A percentile compares a stretch with the other conserved stretches of the same genome.
These are phyloP conservation scores for Bucorvus abyssinicus DNA, from an alignment of 2,797 vertebrate species.

Conservation along the genomic window DNA sequence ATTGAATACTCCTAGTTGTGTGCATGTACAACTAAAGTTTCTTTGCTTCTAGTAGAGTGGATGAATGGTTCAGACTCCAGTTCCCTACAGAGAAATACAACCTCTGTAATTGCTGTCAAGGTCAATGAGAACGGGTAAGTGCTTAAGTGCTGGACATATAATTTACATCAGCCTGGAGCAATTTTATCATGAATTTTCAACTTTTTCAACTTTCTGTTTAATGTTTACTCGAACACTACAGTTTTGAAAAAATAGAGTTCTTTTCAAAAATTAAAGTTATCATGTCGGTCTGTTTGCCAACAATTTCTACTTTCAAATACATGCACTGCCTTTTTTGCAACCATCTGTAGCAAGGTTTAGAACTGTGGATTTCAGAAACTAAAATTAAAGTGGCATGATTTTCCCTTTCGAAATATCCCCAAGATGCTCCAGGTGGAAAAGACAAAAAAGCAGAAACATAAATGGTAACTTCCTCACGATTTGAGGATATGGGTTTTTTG, in stretches of 20 bases:
- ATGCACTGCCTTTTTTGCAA: neutral
- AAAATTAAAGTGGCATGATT: neutral
- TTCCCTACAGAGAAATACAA: neutral
- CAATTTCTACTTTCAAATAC: neutral
- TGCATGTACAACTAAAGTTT: accelerated
- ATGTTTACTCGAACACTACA: neutral
- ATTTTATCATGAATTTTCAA: neutral
- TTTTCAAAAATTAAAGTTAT: neutral
- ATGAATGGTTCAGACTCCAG: neutral
- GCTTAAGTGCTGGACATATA: neutral
- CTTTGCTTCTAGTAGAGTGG: neutral
- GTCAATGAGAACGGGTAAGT: constrained; percentile 1
- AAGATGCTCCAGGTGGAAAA: neutral
- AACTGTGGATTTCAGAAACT: neutral
- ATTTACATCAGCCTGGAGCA: constrained; percentile 5
- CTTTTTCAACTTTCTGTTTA: neutral
- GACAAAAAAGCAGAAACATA: neutral
- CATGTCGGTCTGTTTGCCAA: neutral
- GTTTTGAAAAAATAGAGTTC: neutral
- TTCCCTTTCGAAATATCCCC: neutral
- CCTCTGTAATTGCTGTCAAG: constrained; percentile 24
- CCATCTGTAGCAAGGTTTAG: neutral
- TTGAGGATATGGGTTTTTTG: neutral
- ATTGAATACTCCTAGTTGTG: neutral
- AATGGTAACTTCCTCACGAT: neutral